These are phyloP conservation scores for Pentamera pediparva DNA, from an alignment of 53 echinoderm and acorn worm genomes.

Conservation along the genomic window DNA sequence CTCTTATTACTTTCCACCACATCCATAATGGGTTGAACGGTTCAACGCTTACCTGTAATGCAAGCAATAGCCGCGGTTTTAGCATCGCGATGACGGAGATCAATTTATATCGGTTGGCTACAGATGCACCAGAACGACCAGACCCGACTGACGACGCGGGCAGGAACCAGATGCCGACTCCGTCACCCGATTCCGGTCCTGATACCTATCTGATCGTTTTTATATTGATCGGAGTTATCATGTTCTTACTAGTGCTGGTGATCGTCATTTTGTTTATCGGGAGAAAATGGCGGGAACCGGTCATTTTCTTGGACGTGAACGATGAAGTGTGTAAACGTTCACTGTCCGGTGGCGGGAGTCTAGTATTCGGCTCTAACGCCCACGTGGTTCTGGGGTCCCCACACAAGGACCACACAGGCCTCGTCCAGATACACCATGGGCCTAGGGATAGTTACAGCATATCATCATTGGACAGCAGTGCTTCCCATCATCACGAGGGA, in stretches of 20 bases:
- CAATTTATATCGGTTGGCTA: background rate
- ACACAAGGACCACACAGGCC: background rate
- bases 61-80: background rate
- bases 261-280: slow-evolving; percentile 18
- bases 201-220: slow-evolving; percentile 11
- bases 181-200: background rate
- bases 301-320: slow-evolving; percentile 10
- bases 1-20: background rate
- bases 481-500: background rate
- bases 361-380: slow-evolving; percentile 3
- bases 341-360: slow-evolving; percentile 13
- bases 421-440: slow-evolving; percentile 10
- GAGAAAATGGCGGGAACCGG: slow-evolving; percentile 21
- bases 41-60: background rate
- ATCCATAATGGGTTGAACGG: slow-evolving; percentile 21
- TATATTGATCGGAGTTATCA: slow-evolving; percentile 12
- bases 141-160: background rate
- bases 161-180: background rate
- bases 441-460: background rate
- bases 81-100: background rate
- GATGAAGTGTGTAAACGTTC: slow-evolving; percentile 16
- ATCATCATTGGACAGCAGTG: background rate
- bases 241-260: background rate
- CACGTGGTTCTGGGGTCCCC: background rate
- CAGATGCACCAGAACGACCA: background rate